Base-by-base conservation (phyloP, 1,140 invertebrate genomes). In the Zaprionus nigranus region DNA sequence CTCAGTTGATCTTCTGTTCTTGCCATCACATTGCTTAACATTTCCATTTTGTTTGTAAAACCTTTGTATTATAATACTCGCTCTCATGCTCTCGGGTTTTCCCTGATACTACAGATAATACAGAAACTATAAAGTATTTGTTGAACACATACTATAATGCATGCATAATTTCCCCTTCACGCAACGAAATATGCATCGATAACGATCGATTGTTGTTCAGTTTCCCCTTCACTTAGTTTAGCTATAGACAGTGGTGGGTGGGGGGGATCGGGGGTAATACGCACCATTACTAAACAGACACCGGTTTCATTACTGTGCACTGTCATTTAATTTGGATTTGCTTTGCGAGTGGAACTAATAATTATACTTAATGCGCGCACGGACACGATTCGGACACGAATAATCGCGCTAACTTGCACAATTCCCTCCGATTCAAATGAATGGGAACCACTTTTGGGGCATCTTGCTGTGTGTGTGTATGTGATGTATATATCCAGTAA, bases 241-340 rank as follows among this genome's bases (percentile, higher is more conserved):
- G 40, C 40, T 46, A 17, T 3, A 17, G 40, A 46, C 9, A 17
- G 20, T 20, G 20, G 40, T 17, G n/a, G 5, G 15, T 2, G 11
- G 3, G 34, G 36, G 36, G 0, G 12, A 13, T 38, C 36, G 40
- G 11, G 46, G 46, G 11, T 51, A 13, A 79, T 92, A 92, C 91
- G 78, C 91, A 92, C 91, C 91, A 92, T 92, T 91, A 92, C 91
- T 92, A 92, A 92, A 92, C 91, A 92, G 83, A 92, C 90, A 92
- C 91, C 91, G 88, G 77, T 92, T 82, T 92, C 91, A 92, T 92
- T 92, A 92, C 91, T 92, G 91, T 92, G 91, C 91, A 92, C 91
- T 92, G 91, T 92, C 91, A 92, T 92, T 92, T 92, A 92, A 92
- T 88, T 90, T 84, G 24, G 68, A 73, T 84, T 84, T 79, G 68